phyloP scores from a whole-genome alignment of 2,797 vertebrate species.

The Labroides dimidiatus region DNA sequence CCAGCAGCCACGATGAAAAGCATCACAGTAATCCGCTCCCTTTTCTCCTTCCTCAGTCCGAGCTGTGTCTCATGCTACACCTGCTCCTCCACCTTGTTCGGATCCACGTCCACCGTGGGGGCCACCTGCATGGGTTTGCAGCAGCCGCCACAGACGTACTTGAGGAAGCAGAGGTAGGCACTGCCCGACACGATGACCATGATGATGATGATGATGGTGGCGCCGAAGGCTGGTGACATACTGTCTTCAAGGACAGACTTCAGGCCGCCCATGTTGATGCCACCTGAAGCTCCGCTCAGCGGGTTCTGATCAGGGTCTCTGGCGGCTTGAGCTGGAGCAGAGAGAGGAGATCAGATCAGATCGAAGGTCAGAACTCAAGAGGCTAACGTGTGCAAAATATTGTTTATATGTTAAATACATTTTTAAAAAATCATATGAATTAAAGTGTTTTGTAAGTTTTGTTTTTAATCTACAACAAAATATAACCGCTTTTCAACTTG shows the following conservation, averaged over 20 bases:
- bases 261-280: conserved; percentile 45
- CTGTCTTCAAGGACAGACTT: conserved; percentile 65
- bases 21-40: neutral
- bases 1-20: neutral
- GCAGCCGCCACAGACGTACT: conserved; percentile 80
- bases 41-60: neutral
- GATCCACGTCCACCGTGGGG: conserved; percentile 64
- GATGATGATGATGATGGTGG: conserved; percentile 77
- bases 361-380: conserved; percentile 1
- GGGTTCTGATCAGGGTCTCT: conserved; percentile 15
- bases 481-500: too few relatives aligned
- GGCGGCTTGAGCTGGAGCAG: conserved; percentile 49
- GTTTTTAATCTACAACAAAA: too few relatives aligned
- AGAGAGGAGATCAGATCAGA: conserved; percentile 13
- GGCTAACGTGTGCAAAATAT: too few relatives aligned
- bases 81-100: conserved; percentile 80
- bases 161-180: conserved; percentile 83
- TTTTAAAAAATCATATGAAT: too few relatives aligned
- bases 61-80: conserved; percentile 43
- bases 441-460: too few relatives aligned
- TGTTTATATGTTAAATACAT: too few relatives aligned
- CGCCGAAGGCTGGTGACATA: conserved; percentile 73
- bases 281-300: neutral
- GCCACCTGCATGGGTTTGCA: conserved; percentile 78
- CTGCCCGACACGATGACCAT: conserved; percentile 71